phyloP scores from a whole-genome alignment of 1,140 invertebrate genomes.

The Leucophenga varia region DNA sequence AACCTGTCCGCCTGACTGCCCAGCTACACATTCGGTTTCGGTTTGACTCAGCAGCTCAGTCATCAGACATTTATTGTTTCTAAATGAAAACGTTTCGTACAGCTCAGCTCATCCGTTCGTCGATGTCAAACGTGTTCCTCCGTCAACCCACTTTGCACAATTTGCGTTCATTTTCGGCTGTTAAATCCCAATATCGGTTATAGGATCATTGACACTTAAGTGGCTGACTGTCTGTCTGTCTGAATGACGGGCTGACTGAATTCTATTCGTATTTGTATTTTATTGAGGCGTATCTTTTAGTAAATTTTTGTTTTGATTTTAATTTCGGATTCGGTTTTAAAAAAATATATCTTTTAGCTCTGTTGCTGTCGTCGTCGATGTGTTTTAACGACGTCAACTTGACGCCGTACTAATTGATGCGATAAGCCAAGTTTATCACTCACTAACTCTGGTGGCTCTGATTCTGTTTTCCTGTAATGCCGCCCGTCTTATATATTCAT shows the following conservation, averaged over 20 bases:
- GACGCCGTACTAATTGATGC: constrained; percentile 53
- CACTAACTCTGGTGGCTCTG: constrained; percentile 29
- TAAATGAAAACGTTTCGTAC: too few relatives aligned
- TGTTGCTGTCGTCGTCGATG: too few relatives aligned
- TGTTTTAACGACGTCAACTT: constrained; percentile 51
- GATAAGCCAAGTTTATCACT: constrained; percentile 54
- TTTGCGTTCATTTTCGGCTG: constrained; percentile 29
- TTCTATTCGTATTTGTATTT: constrained; percentile 22
- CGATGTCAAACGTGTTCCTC: too few relatives aligned
- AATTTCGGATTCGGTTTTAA: constrained; percentile 8
- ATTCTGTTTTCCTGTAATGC: too few relatives aligned
- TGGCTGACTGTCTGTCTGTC: not conserved
- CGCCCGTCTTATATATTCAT: too few relatives aligned
- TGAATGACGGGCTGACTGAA: not conserved
- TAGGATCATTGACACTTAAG: constrained; percentile 50
- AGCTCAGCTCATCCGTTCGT: too few relatives aligned
- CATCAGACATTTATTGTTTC: constrained; percentile 5
- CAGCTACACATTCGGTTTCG: constrained; percentile 10
- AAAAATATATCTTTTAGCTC: too few relatives aligned
- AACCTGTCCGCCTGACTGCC: not conserved
- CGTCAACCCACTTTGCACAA: constrained; percentile 29
- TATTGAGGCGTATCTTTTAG: constrained; percentile 29
- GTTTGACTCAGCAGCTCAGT: constrained; percentile 4
- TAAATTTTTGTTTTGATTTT: not conserved
- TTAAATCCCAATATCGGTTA: constrained; percentile 45